Evolutionary conservation across 2,113 vertebrate genomes (phyloP), one percentile per base, ranked within the genome.

Genomic region (Silurus asotus): DNA sequence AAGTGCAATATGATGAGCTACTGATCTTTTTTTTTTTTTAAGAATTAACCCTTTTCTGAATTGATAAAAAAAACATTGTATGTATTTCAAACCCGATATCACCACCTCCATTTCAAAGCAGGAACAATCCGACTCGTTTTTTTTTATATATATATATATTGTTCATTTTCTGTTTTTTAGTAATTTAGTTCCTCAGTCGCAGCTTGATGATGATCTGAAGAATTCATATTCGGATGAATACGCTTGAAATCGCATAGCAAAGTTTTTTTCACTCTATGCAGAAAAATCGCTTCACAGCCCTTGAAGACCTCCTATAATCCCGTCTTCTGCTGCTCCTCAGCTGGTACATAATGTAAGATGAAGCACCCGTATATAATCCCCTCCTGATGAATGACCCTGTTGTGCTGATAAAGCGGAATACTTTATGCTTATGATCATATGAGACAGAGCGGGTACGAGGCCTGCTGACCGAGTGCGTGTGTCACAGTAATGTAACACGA

Each of bases 1-100:
- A 92, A 91, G 95, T 95, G 94, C 94, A 95, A 94, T 95, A 93
- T 81, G 69, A 91, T 87, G 85, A 67, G 93, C 92, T 92, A 92
- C 93, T 94, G 90, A 90, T 84, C 0, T 45, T 11, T 17, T 15
- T 6, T 20, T 61, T 49, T 62, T 11, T 58, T 45, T 61, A 5
- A 15, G 59, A 64, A 64, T 65, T 53, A 8, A 5, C 0, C 25
- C 76, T 0, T 11, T 10, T 15, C 10, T 10, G 48, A 51, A 51
- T 51, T 6, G 1, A 75, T 51, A 45, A 23, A 5, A 5, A 70
- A 70, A 70, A 17, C 15, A 0, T 20, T 6, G n/a, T 48, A 4
- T 10, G 20, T 62, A 15, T 58, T 45, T 75, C n/a, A 48, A 10
- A 48, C 3, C 37, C 9, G 45, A 72, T 8, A 1, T 48, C 69